Conservation (phyloP, 2,113 vertebrate species). For the Zapus hudsonius region DNA sequence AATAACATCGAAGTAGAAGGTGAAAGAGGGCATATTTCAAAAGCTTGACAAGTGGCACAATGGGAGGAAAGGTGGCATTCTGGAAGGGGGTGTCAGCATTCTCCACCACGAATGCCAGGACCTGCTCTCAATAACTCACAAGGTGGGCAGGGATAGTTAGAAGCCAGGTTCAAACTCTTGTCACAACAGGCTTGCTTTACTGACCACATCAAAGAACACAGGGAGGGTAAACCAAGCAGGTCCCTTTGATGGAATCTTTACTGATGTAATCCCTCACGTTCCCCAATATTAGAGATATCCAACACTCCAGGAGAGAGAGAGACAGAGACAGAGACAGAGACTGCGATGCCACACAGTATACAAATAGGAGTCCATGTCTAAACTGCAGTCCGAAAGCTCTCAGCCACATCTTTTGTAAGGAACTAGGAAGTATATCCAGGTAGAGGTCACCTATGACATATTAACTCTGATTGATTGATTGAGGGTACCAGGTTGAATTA, state of each 20-base stretch:
- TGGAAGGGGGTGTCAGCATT: background rate
- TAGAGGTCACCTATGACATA: background rate
- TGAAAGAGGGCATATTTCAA: slow-evolving; percentile 68
- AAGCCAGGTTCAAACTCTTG: slow-evolving; percentile 61
- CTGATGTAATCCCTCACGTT: slow-evolving; percentile 51
- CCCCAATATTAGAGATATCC: background rate
- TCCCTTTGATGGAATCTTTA: slow-evolving; percentile 9
- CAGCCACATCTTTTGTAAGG: background rate
- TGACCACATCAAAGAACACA: slow-evolving; percentile 62
- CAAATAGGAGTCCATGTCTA: background rate
- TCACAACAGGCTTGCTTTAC: slow-evolving; percentile 74
- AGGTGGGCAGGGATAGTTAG: slow-evolving; percentile 64
- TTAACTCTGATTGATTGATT: background rate
- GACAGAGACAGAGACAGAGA: no score
- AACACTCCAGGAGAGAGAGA: slow-evolving; percentile 21
- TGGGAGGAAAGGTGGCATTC: slow-evolving; percentile 44
- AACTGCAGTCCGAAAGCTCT: background rate
- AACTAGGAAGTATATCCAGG: background rate
- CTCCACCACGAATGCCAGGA: background rate
- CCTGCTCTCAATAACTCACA: slow-evolving; percentile 51
- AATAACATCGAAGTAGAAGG: slow-evolving; percentile 71
- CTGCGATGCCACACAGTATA: background rate
- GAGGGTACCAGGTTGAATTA: background rate
- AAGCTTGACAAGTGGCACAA: slow-evolving; percentile 59
- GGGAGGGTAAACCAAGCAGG: background rate